Evolutionary conservation across 2,113 vertebrate genomes (phyloP).

Genomic region (Embiotoca jacksoni): DNA sequence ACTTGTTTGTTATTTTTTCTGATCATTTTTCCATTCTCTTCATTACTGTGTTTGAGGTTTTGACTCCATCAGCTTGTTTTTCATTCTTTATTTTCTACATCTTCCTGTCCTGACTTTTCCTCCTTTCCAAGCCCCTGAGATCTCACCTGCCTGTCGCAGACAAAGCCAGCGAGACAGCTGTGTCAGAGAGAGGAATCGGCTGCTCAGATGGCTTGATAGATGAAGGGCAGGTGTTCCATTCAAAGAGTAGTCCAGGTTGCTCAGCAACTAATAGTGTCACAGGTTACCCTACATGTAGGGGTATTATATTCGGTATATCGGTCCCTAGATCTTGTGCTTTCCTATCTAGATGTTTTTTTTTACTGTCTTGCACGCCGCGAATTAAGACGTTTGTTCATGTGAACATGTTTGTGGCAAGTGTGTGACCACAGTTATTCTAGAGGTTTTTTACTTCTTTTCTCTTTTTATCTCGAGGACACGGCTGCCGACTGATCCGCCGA

Average conservation of each 20-base stretch:
- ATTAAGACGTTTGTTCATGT: slow-evolving; percentile 4
- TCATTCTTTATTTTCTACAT: background rate
- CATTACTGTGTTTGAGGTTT: slow-evolving; percentile 7
- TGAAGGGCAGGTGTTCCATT: slow-evolving; percentile 63
- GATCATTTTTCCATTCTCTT: background rate
- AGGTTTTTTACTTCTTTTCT: background rate
- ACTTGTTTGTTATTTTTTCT: background rate
- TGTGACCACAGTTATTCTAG: slow-evolving; percentile 7
- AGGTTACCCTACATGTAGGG: slow-evolving; percentile 38
- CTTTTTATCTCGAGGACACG: background rate
- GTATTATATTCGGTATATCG: slow-evolving; percentile 18
- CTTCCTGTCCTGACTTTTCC: background rate
- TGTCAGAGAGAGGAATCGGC: slow-evolving; percentile 24
- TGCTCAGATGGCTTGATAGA: slow-evolving; percentile 43
- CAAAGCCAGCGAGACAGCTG: slow-evolving; percentile 39
- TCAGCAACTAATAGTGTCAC: slow-evolving; percentile 63
- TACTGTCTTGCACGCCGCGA: background rate
- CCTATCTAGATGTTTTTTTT: slow-evolving; percentile 13
- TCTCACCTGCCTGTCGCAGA: slow-evolving; percentile 14
- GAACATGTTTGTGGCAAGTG: slow-evolving; percentile 24
- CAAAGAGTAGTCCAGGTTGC: slow-evolving; percentile 50
- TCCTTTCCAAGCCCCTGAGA: slow-evolving; percentile 6
- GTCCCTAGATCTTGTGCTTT: slow-evolving; percentile 7
- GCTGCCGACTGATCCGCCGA: background rate
- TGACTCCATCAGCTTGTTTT: background rate